Evolutionary conservation across 2,888 invertebrate genomes (phyloP).

Genomic region (Masnerella sp.): DNA sequence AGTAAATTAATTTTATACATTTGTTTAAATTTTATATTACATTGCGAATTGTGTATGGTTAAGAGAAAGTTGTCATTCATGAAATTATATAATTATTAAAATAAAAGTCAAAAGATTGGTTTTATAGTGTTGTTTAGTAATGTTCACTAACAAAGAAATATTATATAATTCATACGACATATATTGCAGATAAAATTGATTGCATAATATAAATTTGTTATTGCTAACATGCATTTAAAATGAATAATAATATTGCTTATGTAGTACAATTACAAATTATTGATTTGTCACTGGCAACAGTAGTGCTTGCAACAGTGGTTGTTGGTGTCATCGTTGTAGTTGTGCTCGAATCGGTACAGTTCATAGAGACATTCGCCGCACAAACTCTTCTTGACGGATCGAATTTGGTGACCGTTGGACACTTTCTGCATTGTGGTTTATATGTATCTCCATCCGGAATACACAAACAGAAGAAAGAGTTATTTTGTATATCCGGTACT

Average conservation of each 20-base stretch:
- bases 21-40: too few relatives aligned
- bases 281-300: neutral
- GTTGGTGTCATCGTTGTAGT: neutral
- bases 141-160: too few relatives aligned
- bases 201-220: too few relatives aligned
- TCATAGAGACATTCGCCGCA: slow-evolving; percentile 5
- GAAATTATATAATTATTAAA: too few relatives aligned
- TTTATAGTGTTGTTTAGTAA: too few relatives aligned
- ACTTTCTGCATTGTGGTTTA: slow-evolving; percentile 30
- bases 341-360: neutral
- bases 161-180: too few relatives aligned
- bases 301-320: neutral
- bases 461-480: slow-evolving; percentile 37
- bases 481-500: slow-evolving; percentile 45
- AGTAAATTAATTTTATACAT: too few relatives aligned
- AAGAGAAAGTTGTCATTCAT: too few relatives aligned
- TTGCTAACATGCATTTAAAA: too few relatives aligned
- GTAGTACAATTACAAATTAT: neutral
- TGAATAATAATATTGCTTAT: neutral
- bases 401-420: slow-evolving; percentile 48
- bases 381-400: slow-evolving; percentile 39
- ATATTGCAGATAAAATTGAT: too few relatives aligned
- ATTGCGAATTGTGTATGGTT: too few relatives aligned
- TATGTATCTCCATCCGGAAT: slow-evolving; percentile 27
- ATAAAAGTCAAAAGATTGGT: too few relatives aligned